Percentiles rank a stretch among this genome's conserved stretches.
Conservation (phyloP, 2,797 vertebrate genomes). For the Dermochelys coriacea region DNA sequence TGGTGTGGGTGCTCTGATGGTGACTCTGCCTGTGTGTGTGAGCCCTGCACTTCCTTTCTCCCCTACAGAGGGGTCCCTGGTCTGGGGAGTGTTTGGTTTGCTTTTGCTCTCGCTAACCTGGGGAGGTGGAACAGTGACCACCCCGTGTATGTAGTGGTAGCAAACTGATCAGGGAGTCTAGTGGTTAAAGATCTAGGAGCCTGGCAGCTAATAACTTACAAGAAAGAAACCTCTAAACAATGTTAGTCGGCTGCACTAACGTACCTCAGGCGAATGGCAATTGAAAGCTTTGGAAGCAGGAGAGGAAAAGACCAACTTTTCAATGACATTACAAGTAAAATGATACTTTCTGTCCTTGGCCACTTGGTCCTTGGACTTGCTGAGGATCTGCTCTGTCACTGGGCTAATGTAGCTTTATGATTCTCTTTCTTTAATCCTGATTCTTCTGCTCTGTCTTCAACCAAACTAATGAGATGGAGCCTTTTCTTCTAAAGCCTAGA, state of each 20-base stretch:
- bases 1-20: not conserved
- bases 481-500: not conserved
- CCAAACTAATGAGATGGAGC: not conserved
- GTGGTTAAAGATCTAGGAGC: too few relatives aligned
- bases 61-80: not conserved
- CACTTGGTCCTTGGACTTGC: not conserved
- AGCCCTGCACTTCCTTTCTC: not conserved
- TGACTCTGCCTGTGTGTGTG: not conserved
- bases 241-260: not conserved
- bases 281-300: not conserved
- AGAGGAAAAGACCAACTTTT: not conserved
- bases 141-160: not conserved
- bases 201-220: not conserved
- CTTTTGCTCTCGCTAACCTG: not conserved
- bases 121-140: not conserved
- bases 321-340: not conserved
- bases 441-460: not conserved
- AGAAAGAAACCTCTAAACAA: not conserved
- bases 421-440: not conserved
- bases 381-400: not conserved
- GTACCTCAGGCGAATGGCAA: not conserved
- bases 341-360: not conserved
- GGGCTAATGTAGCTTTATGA: not conserved
- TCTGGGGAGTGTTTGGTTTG: not conserved
- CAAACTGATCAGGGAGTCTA: not conserved